These are phyloP conservation scores for Lerema accius DNA, from an alignment of 1,140 invertebrate species.

Conservation along the genomic window DNA sequence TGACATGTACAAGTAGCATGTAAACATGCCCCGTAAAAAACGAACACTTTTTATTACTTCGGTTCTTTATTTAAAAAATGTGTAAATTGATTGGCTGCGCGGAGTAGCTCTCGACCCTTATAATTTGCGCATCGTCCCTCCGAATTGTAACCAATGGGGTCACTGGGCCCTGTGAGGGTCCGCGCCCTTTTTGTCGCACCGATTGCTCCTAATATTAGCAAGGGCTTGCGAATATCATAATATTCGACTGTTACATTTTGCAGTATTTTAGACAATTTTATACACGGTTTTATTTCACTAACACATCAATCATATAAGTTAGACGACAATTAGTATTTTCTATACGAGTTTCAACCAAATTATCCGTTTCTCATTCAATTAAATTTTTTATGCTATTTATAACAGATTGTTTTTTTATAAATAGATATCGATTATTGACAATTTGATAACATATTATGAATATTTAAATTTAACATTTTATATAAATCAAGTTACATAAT, in stretches of 20 bases:
- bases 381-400: no score
- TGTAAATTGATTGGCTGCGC: constrained; percentile 79
- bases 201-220: constrained; percentile 34
- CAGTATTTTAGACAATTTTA: constrained; percentile 7
- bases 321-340: no score
- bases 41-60: constrained; percentile 65
- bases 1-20: constrained; percentile 33
- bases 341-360: no score
- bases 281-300: constrained; percentile 10
- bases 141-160: constrained; percentile 57
- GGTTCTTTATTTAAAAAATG: constrained; percentile 78
- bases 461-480: no score
- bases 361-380: no score
- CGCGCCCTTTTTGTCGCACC: constrained; percentile 56
- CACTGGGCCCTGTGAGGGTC: constrained; percentile 52
- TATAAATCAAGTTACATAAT: no score
- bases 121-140: constrained; percentile 63
- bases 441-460: no score
- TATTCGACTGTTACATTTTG: constrained; percentile 7
- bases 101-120: constrained; percentile 48
- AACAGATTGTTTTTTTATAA: no score
- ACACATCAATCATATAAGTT: no score
- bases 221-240: constrained; percentile 20
- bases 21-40: constrained; percentile 49
- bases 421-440: no score